A percentile compares a stretch with the other conserved stretches of the same genome.
Evolutionary conservation across 2,113 vertebrate genomes (phyloP).

Genomic region (Bubo bubo): DNA sequence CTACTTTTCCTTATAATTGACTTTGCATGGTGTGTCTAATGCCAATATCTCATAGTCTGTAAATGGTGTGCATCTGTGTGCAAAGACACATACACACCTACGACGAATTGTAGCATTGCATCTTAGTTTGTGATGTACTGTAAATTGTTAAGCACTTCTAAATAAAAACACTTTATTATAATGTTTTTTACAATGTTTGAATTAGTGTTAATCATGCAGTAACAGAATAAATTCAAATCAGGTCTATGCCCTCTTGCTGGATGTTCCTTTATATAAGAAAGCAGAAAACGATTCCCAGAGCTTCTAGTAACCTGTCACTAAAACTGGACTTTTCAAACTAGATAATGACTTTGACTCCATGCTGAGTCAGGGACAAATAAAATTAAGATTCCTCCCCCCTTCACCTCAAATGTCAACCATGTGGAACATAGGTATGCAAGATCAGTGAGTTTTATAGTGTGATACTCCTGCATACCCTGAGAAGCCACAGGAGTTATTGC

Average conservation of each 20-base stretch:
- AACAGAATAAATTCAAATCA: neutral
- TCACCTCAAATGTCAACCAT: constrained; percentile 6
- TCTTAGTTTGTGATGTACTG: neutral
- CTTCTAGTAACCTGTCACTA: neutral
- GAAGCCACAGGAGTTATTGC: constrained; percentile 30
- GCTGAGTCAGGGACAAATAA: constrained; percentile 49
- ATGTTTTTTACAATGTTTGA: neutral
- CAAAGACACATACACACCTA: neutral
- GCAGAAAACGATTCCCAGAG: neutral
- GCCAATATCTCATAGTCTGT: neutral
- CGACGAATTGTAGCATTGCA: neutral
- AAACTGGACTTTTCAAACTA: neutral
- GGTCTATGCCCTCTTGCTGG: neutral
- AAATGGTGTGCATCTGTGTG: neutral
- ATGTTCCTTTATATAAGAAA: neutral
- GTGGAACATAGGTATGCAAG: neutral
- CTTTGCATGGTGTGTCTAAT: neutral
- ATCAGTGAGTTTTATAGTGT: neutral
- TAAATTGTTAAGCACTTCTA: neutral
- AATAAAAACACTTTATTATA: neutral
- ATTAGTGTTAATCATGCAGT: neutral
- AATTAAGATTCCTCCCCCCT: constrained; percentile 41
- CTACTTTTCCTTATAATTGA: neutral
- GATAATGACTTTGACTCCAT: constrained; percentile 47
- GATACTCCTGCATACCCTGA: neutral